A percentile compares a stretch with the other conserved stretches of the same genome.
phyloP scores from a whole-genome alignment of 2,113 vertebrate species.

The Myotis brandtii region DNA sequence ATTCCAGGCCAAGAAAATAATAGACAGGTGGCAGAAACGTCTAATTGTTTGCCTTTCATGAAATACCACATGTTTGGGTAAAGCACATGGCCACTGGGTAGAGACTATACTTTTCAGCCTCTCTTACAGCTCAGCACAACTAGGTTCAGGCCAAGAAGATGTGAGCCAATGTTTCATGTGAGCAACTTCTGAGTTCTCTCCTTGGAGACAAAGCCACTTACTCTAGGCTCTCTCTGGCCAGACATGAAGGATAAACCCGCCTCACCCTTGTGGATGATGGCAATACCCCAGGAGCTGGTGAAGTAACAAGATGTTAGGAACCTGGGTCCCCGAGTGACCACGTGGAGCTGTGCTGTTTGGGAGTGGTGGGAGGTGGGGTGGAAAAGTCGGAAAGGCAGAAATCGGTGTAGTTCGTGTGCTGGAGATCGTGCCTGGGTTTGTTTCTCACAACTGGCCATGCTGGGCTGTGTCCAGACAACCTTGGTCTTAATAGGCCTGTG shows the following conservation, averaged over 20 bases:
- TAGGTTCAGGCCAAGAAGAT: not conserved
- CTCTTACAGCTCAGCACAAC: not conserved
- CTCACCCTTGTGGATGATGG: not conserved
- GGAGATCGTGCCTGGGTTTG: not conserved
- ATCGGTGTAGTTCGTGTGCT: not conserved
- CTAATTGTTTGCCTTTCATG: not conserved
- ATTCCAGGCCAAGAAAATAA: not conserved
- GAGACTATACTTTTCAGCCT: not conserved
- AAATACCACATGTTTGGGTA: not conserved
- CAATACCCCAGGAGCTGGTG: not conserved
- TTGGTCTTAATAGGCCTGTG: not conserved
- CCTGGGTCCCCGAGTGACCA: not conserved
- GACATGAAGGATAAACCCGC: not conserved
- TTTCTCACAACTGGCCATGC: not conserved
- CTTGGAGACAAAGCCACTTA: not conserved
- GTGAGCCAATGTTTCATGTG: not conserved
- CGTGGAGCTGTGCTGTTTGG: not conserved
- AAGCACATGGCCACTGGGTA: too few relatives aligned
- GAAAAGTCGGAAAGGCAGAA: not conserved
- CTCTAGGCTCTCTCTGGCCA: not conserved
- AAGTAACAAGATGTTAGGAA: not conserved
- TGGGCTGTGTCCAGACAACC: not conserved
- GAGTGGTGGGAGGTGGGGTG: not conserved
- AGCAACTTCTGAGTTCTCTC: not conserved
- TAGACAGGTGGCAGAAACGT: not conserved